Evolutionary conservation across 2,888 invertebrate species (phyloP), one percentile per base, ranked within the genome.

Genomic region (Dolichomitus sp.): DNA sequence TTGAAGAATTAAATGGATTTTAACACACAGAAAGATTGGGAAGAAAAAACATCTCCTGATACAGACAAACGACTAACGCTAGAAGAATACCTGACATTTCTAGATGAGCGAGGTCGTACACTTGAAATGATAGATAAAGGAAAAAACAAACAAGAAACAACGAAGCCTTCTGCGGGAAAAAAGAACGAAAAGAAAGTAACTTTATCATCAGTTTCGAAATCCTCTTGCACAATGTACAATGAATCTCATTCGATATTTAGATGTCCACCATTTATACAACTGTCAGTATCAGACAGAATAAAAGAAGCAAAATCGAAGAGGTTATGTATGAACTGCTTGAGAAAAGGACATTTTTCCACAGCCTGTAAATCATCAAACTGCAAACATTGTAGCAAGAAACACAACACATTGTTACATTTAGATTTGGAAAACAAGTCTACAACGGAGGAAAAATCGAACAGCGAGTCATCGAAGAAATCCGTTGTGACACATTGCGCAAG

Each of bases 321-420:
- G n/a, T n/a, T n/a, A n/a, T n/a, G n/a, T n/a, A n/a, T n/a, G n/a
- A 88, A 87, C 66, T 88, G 87, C 70, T 75, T 88, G 4, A 75
- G 70, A 45, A 27, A 81, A 40, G 83, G 84, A 4, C 87, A 86
- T 61, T 72, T 72, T 45, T 19, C 61, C 0, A 30, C 30, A 7
- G 66, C 80, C 6, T 88, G 88, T 42, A 83, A 30, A 33, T 80
- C 75, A 6, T 57, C 73, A 0, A 9, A 27, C 1, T 89, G 87
- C 45, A 85, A 76, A 74, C 80, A 72, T 52, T 89, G 88, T 27
- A 59, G 63, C 7, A 81, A 61, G 57, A 81, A 48, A 27, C 81
- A 87, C 65, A 83, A 85, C 42, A 78, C 75, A 19, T 52, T 79
- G 33, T n/a, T n/a, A 9, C 4, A 9, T 2, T 42, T 42, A 2